These are phyloP conservation scores for Urocyon cinereoargenteus DNA, from an alignment of 2,797 vertebrate genomes.

Conservation along the genomic window DNA sequence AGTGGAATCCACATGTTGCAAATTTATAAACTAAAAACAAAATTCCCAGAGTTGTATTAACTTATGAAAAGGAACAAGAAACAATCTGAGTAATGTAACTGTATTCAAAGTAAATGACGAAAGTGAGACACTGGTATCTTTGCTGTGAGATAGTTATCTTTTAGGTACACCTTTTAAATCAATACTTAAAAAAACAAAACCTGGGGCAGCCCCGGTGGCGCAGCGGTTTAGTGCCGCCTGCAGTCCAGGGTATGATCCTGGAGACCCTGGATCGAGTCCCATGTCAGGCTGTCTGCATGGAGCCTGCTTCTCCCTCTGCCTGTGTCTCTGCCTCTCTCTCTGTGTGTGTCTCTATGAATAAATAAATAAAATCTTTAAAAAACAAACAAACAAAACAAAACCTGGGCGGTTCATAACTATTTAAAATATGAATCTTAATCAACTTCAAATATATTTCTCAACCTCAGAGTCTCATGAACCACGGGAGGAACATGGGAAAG, in stretches of 20 bases:
- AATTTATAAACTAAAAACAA: constrained; percentile 35
- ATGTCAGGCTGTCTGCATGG: too few relatives aligned
- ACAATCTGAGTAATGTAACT: constrained; percentile 72
- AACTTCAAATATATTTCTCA: constrained; percentile 81
- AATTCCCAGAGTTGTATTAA: constrained; percentile 57
- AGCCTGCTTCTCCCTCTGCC: too few relatives aligned
- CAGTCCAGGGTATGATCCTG: too few relatives aligned
- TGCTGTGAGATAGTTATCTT: constrained; percentile 67
- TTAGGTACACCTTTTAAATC: constrained; percentile 81
- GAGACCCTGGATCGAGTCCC: too few relatives aligned
- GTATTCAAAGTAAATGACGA: constrained; percentile 72
- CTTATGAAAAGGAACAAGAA: constrained; percentile 77
- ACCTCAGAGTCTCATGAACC: constrained; percentile 64
- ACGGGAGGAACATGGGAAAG: not conserved
- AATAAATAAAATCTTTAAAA: too few relatives aligned
- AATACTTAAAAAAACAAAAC: constrained; percentile 45
- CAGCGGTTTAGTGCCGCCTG: too few relatives aligned
- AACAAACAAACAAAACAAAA: constrained; percentile 55
- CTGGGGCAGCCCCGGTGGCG: not conserved
- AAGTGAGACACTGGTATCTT: constrained; percentile 80
- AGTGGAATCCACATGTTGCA: constrained; percentile 72
- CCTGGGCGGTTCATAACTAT: constrained; percentile 73
- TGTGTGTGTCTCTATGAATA: too few relatives aligned
- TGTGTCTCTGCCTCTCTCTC: too few relatives aligned
- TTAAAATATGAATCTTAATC: constrained; percentile 84